A percentile compares a stretch with the other conserved stretches of the same genome.
Evolutionary conservation across 53 echinoderm and acorn worm species (phyloP).

Genomic region (Actinopyga echinites): DNA sequence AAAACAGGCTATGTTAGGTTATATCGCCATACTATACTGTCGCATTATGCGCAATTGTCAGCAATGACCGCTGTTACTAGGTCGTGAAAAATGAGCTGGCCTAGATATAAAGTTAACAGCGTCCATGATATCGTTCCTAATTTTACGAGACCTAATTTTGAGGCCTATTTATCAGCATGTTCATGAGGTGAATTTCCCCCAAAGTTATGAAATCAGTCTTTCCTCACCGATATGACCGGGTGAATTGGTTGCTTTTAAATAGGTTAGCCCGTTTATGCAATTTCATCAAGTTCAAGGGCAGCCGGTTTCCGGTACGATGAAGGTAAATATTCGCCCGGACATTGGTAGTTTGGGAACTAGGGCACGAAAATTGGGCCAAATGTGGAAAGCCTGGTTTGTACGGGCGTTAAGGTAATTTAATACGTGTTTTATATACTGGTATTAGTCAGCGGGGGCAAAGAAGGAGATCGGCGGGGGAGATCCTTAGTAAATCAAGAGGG

Average conservation of each 20-base stretch:
- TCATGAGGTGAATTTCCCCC: too few relatives aligned
- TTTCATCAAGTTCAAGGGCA: conserved; percentile 12
- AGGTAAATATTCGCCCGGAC: conserved; percentile 37
- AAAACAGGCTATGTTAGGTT: too few relatives aligned
- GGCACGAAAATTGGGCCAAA: conserved; percentile 15
- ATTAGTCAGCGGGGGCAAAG: too few relatives aligned
- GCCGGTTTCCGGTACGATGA: not conserved
- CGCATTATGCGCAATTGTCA: not conserved
- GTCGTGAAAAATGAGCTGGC: conserved; percentile 42
- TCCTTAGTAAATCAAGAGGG: too few relatives aligned
- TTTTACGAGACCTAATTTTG: conserved; percentile 2
- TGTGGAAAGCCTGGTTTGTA: too few relatives aligned
- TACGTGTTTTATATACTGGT: too few relatives aligned
- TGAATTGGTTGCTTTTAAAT: not conserved
- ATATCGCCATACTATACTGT: too few relatives aligned
- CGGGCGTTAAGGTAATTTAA: too few relatives aligned
- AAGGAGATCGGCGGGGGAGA: too few relatives aligned
- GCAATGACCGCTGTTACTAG: conserved; percentile 10
- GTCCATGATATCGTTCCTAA: not conserved
- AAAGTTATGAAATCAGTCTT: too few relatives aligned
- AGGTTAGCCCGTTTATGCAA: conserved; percentile 8
- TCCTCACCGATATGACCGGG: too few relatives aligned
- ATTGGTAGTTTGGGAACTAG: conserved; percentile 11
- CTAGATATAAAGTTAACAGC: conserved; percentile 2
- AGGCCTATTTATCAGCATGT: conserved; percentile 2